Percentiles rank a stretch among this genome's conserved stretches.
Conservation (phyloP, 2,113 vertebrate species). For the Xenotilapia longispinis region DNA sequence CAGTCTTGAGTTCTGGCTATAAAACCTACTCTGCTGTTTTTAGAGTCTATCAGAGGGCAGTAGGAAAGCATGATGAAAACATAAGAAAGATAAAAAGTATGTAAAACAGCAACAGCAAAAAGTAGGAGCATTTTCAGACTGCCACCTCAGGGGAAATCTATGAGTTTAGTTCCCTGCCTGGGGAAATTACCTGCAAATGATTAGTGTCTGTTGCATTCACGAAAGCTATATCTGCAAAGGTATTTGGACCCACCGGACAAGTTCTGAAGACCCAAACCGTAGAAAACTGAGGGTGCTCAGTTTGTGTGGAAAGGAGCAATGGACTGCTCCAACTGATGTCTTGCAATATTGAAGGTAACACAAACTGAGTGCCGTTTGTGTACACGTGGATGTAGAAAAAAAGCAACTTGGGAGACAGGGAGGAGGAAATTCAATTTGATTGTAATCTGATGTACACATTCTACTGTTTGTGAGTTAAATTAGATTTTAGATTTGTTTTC, state of each 20-base stretch:
- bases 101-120: background rate
- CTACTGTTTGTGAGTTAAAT: conserved; percentile 67
- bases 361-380: conserved; percentile 1
- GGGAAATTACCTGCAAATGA: conserved; percentile 48
- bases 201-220: conserved; percentile 26
- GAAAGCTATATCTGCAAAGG: background rate
- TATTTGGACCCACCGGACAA: background rate
- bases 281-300: background rate
- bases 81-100: conserved; percentile 15
- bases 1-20: background rate
- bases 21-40: background rate
- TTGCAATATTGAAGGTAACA: conserved; percentile 35
- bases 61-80: conserved; percentile 13
- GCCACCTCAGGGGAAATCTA: conserved; percentile 26
- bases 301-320: background rate
- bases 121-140: background rate
- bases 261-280: background rate
- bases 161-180: background rate
- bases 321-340: conserved; percentile 4
- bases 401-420: conserved; percentile 35
- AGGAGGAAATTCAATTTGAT: conserved; percentile 69
- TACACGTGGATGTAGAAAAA: conserved; percentile 12
- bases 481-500: conserved; percentile 70
- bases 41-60: background rate
- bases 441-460: conserved; percentile 64